Evolutionary conservation across 1,140 invertebrate genomes (phyloP).

Genomic region (Pseudomyrmex sp.): DNA sequence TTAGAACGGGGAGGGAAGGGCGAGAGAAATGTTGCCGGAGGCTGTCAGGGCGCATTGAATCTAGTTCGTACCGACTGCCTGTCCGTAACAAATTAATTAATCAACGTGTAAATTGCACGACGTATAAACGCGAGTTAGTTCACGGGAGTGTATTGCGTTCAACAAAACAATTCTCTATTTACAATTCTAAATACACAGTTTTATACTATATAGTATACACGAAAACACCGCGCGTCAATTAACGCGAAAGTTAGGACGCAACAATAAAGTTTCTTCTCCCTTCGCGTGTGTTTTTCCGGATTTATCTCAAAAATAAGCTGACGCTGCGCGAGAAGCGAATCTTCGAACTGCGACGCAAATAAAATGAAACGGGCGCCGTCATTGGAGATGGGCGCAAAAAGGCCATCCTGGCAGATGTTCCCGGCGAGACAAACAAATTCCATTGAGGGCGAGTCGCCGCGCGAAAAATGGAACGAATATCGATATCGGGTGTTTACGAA

Average conservation of each 20-base stretch:
- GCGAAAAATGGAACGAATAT: constrained; percentile 57
- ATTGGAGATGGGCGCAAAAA: not conserved
- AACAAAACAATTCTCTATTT: not conserved
- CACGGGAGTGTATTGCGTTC: not conserved
- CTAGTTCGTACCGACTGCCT: constrained; percentile 14
- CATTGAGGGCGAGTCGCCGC: not conserved
- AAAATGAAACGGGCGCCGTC: constrained; percentile 27
- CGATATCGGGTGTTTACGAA: constrained; percentile 68
- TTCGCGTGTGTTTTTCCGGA: constrained; percentile 17
- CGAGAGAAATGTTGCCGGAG: not conserved
- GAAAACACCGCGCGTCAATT: not conserved
- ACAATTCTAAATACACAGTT: not conserved
- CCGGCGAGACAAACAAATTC: constrained; percentile 35
- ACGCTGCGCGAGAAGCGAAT: not conserved
- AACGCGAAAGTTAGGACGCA: not conserved
- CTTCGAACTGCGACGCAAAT: constrained; percentile 35
- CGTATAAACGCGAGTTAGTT: constrained; percentile 3
- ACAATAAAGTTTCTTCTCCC: not conserved
- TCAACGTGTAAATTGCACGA: constrained; percentile 13
- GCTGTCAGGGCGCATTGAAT: constrained; percentile 12
- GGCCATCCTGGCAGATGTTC: constrained; percentile 15
- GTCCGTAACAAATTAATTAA: constrained; percentile 33
- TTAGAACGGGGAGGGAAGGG: not conserved
- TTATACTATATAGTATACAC: too few species aligned
- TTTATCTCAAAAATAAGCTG: constrained; percentile 36